Evolutionary conservation across 2,888 invertebrate species (phyloP), one percentile per base, ranked within the genome.

Genomic region (Pterostichus niger): DNA sequence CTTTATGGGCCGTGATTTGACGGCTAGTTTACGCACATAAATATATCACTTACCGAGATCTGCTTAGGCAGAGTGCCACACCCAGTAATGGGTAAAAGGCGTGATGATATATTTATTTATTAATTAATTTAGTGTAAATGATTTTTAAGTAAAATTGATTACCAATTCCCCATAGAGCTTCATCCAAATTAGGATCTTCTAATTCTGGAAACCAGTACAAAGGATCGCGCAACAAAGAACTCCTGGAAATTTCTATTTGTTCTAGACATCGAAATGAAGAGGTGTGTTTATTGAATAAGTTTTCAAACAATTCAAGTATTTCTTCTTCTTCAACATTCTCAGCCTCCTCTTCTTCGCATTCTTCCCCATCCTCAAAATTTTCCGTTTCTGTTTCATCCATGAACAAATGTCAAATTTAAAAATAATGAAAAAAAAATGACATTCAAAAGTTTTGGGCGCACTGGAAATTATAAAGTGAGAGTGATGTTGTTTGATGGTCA

Each of bases 221-320:
- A 87, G 87, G 91, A 90, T 85, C 88, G 87, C 86, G 90, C 89
- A 89, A 88, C 87, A 85, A 89, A 88, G 88, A 92, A 90, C 90
- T 92, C 89, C 86, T 90, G 87, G 87, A 92, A 85, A 89, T 84
- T 5, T 88, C 68, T 54, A 88, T 82, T 85, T 90, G 89, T n/a
- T 87, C 87, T 15, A 90, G 85, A 85, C 90, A 90, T 85, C 86
- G 86, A 84, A 89, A 90, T 2, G 90, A 90, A 68, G 85, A 84
- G 0, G 89, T 89, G 54, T 89, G 88, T 84, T 87, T 88, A 7
- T 87, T 82, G 40, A 89, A 86, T 13, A 87, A 81, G 77, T 87
- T 86, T 82, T 87, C 86, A 64, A 13, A 64, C 6, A 5, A 46
- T n/a, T n/a, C 44, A 17, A n/a, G 24, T 17, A 49, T 40, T 44